These are phyloP conservation scores for Holacanthus passer DNA, from an alignment of 2,113 vertebrate genomes.

Conservation along the genomic window DNA sequence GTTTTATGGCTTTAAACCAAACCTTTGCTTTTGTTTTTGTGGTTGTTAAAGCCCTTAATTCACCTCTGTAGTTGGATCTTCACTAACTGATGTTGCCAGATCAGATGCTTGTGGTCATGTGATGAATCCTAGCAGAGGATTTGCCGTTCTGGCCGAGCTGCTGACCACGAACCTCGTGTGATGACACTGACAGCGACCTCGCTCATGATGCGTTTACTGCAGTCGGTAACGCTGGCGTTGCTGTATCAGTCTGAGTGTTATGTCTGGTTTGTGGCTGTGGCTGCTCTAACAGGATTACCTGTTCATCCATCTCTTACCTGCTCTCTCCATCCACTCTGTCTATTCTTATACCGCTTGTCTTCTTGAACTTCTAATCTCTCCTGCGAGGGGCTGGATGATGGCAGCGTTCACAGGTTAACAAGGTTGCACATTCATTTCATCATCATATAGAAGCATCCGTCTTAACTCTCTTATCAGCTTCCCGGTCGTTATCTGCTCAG, in stretches of 20 bases:
- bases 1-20: not conserved
- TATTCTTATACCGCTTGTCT: constrained; percentile 56
- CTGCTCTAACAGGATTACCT: constrained; percentile 58
- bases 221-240: not conserved
- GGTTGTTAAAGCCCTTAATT: not conserved
- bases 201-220: too few relatives aligned
- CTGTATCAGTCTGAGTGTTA: constrained; percentile 44
- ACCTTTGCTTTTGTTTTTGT: constrained; percentile 1
- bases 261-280: constrained; percentile 48
- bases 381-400: not conserved
- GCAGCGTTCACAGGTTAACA: not conserved
- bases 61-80: constrained; percentile 12
- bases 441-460: not conserved
- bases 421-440: constrained; percentile 9
- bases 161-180: not conserved
- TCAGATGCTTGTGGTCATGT: not conserved
- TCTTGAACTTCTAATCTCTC: constrained; percentile 36
- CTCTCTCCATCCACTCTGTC: constrained; percentile 24
- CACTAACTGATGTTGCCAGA: not conserved
- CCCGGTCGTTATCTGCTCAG: constrained; percentile 3
- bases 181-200: not conserved
- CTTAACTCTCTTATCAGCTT: not conserved
- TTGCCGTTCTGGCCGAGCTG: not conserved
- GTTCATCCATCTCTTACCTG: constrained; percentile 30
- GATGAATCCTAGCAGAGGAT: not conserved